phyloP scores from a whole-genome alignment of 2,113 vertebrate genomes.

The Axis porcinus region DNA sequence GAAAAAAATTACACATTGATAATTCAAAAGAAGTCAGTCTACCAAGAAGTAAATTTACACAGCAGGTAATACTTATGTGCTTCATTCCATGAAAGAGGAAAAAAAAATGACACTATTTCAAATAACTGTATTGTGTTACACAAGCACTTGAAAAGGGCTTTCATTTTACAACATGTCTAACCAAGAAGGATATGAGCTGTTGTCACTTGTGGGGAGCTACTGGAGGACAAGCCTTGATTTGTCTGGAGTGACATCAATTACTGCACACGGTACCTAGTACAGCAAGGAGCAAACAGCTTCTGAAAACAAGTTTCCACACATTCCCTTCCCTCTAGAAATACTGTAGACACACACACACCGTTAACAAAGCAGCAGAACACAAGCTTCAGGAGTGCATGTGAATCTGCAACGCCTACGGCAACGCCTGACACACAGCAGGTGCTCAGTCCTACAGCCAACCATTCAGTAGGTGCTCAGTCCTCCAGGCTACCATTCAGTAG shows the following conservation, averaged over 20 bases:
- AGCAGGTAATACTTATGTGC: background rate
- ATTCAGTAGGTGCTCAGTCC: fast-evolving
- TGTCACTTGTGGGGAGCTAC: background rate
- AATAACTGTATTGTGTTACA: background rate
- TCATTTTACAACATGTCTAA: background rate
- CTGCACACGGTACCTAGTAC: background rate
- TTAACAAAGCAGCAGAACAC: background rate
- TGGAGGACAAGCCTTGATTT: background rate
- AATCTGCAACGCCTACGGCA: fast-evolving
- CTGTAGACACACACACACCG: background rate
- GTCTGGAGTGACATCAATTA: background rate
- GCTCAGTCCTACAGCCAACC: background rate
- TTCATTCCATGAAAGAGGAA: background rate
- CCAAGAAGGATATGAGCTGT: background rate
- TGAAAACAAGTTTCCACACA: background rate
- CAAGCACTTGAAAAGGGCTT: background rate
- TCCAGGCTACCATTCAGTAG: no score
- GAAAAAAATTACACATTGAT: background rate
- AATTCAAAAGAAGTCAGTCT: background rate
- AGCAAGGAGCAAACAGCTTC: background rate
- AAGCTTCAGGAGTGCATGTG: background rate
- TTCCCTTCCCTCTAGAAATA: background rate
- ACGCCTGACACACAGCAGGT: no score
- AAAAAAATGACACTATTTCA: constrained; percentile 6
- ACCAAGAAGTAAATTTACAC: background rate